These are phyloP conservation scores for Falco peregrinus DNA, from an alignment of 2,797 vertebrate genomes.

Conservation along the genomic window DNA sequence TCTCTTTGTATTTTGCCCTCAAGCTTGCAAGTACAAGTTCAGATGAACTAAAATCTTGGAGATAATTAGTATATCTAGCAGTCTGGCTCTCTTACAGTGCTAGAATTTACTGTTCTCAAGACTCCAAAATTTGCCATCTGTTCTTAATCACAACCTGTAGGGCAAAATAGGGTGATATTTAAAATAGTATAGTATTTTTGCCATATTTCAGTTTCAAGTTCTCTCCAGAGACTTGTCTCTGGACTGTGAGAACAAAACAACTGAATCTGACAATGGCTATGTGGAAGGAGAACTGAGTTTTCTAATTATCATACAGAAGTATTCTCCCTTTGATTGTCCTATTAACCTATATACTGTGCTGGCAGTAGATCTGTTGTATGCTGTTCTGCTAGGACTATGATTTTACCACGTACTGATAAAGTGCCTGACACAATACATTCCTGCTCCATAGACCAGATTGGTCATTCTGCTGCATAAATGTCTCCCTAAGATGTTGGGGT, in stretches of 20 bases:
- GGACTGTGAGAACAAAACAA: not conserved
- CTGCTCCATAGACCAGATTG: not conserved
- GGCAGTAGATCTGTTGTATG: not conserved
- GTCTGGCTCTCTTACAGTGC: not conserved
- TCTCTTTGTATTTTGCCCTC: not conserved
- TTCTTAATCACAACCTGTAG: not conserved
- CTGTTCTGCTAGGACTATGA: not conserved
- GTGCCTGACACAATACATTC: not conserved
- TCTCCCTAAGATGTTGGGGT: not conserved
- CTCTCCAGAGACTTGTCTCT: not conserved
- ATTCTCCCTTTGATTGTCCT: not conserved
- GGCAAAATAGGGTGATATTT: not conserved
- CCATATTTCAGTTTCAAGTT: not conserved
- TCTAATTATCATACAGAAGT: not conserved
- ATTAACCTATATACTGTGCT: not conserved
- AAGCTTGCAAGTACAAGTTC: not conserved
- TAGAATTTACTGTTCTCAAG: not conserved
- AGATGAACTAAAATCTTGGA: not conserved
- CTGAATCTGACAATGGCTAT: not conserved
- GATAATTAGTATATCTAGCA: not conserved
- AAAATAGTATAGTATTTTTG: not conserved
- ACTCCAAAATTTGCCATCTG: not conserved
- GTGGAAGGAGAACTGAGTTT: not conserved
- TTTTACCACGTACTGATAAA: not conserved
- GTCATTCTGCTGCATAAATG: not conserved